phyloP scores from a whole-genome alignment of 2,888 invertebrate genomes.

The Rotaria sp. region DNA sequence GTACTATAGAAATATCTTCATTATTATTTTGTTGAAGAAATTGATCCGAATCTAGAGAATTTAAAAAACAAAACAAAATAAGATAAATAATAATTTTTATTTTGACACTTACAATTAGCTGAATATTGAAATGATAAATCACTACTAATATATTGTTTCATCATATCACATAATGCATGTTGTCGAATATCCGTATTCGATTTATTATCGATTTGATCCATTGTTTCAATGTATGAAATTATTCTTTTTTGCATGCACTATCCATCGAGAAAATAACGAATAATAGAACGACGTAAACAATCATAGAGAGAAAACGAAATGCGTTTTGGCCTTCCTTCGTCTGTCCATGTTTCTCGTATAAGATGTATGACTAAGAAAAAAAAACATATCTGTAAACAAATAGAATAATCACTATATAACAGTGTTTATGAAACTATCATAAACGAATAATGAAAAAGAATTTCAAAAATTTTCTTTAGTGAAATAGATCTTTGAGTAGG shows the following conservation, averaged over 20 bases:
- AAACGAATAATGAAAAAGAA: no score
- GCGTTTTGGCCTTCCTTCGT: neutral
- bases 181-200: neutral
- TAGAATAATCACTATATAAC: neutral
- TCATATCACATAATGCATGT: no score
- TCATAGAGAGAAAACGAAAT: neutral
- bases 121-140: neutral
- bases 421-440: no score
- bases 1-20: neutral
- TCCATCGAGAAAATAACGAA: neutral
- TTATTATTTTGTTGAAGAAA: neutral
- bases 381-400: neutral
- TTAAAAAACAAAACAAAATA: no score
- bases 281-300: no score
- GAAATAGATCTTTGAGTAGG: no score
- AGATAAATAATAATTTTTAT: no score
- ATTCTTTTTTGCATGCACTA: neutral
- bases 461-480: no score
- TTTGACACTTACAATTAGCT: neutral
- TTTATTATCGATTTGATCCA: neutral
- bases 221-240: neutral
- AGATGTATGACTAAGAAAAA: neutral
- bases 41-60: neutral
- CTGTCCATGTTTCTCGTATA: neutral
- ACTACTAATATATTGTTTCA: neutral